phyloP scores from a whole-genome alignment of 2,888 invertebrate species.

The Drosophila austrosaltans region DNA sequence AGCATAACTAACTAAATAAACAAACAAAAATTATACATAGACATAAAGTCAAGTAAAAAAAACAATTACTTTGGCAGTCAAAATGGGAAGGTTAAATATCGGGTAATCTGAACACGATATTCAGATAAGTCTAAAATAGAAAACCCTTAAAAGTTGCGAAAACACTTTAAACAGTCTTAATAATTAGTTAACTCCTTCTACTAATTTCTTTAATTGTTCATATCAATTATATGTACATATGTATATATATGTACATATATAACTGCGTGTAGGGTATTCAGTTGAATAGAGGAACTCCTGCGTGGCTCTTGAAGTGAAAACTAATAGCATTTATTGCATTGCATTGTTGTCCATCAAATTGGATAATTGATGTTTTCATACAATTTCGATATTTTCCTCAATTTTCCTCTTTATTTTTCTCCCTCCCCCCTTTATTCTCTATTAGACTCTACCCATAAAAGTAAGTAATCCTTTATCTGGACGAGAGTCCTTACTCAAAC shows the following conservation, averaged over 20 bases:
- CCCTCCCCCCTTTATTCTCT: background rate
- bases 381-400: background rate
- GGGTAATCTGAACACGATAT: too few species aligned
- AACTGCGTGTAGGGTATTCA: background rate
- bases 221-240: too few species aligned
- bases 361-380: background rate
- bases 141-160: too few species aligned
- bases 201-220: too few species aligned
- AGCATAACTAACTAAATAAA: background rate
- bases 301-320: background rate
- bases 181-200: too few species aligned
- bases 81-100: too few species aligned
- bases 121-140: too few species aligned
- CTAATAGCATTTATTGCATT: conserved; percentile 4
- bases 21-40: background rate
- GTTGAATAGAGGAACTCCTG: background rate
- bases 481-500: background rate
- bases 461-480: background rate
- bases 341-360: background rate
- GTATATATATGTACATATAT: too few species aligned
- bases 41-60: too few species aligned
- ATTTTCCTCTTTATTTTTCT: background rate
- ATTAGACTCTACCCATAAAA: background rate
- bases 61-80: too few species aligned
- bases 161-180: too few species aligned